Evolutionary conservation across 2,888 invertebrate species (phyloP), one percentile per base, ranked within the genome.

Genomic region (Amiota communis): DNA sequence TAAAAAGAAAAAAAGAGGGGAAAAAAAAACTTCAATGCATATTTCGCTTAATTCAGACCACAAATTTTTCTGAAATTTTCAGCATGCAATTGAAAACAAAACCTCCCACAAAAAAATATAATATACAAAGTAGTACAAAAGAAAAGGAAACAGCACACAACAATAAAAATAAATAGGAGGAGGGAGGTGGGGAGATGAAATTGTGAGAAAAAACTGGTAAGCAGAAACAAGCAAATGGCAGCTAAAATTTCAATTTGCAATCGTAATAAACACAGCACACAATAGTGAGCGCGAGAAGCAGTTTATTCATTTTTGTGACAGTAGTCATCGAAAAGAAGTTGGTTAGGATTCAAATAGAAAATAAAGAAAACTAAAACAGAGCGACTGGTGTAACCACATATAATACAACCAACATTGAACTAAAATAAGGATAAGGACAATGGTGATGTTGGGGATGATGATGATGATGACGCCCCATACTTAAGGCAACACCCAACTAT

Each of bases 211-310:
- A 23, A 23, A 23, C 23, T 23, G 23, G 17, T 51, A 67, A 67
- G 67, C n/a, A n/a, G n/a, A n/a, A n/a, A n/a, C n/a, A n/a, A n/a
- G n/a, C 67, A 49, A 67, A 67, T 67, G 51, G 67, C 51, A 67
- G 67, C 67, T 67, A 67, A 65, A 71, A 71, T 71, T 71, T 71
- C 71, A 71, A 71, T 71, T 71, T 71, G 71, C 64, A 53, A 53
- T 67, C 71, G 65, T 71, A 65, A 71, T 71, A 71, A 71, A 71
- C 23, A 23, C 71, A 65, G 65, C 46, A 71, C 46, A 71, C 65
- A 71, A 56, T 65, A 53, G 51, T n/a, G n/a, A n/a, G n/a, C n/a
- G n/a, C 63, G 51, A 67, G 51, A 51, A 17, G 51, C 51, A 8
- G 23, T 23, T 23, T 23, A 23, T 67, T 20, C 51, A 67, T 67